Percentiles rank a stretch among this genome's conserved stretches.
phyloP scores from a whole-genome alignment of 1,140 invertebrate species.

The Drosophila navojoa region DNA sequence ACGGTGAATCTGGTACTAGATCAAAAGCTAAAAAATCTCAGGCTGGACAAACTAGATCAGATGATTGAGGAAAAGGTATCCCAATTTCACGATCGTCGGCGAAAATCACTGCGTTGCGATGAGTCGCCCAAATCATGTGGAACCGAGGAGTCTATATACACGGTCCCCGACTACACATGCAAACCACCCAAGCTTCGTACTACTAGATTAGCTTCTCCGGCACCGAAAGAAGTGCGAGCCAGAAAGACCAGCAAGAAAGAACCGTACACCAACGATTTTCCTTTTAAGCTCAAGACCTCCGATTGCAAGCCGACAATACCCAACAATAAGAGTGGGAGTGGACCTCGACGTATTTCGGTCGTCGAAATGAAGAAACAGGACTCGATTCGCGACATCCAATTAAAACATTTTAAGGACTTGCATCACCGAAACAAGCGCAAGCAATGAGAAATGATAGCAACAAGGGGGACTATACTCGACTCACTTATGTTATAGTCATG shows the following conservation, averaged over 20 bases:
- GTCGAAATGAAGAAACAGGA: neutral
- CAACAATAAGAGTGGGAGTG: neutral
- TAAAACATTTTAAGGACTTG: conserved; percentile 33
- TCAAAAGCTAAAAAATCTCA: conserved; percentile 25
- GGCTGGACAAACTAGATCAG: conserved; percentile 26
- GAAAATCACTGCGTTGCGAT: neutral
- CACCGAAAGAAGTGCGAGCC: neutral
- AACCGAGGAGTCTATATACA: neutral
- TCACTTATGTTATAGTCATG: neutral
- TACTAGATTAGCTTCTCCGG: no score
- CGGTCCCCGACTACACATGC: neutral
- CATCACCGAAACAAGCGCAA: conserved; percentile 12
- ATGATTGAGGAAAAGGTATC: conserved; percentile 38
- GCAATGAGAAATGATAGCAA: neutral
- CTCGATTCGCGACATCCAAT: conserved; percentile 5
- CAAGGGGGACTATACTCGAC: neutral
- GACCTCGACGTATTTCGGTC: neutral
- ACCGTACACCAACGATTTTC: no score
- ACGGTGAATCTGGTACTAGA: conserved; percentile 36
- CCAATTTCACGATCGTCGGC: neutral
- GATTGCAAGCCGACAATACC: neutral
- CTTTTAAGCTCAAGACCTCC: no score
- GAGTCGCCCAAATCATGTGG: neutral
- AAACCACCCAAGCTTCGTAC: neutral
- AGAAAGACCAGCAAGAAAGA: neutral